These are phyloP conservation scores for Busseola fusca DNA, from an alignment of 2,888 invertebrate species.

Conservation along the genomic window DNA sequence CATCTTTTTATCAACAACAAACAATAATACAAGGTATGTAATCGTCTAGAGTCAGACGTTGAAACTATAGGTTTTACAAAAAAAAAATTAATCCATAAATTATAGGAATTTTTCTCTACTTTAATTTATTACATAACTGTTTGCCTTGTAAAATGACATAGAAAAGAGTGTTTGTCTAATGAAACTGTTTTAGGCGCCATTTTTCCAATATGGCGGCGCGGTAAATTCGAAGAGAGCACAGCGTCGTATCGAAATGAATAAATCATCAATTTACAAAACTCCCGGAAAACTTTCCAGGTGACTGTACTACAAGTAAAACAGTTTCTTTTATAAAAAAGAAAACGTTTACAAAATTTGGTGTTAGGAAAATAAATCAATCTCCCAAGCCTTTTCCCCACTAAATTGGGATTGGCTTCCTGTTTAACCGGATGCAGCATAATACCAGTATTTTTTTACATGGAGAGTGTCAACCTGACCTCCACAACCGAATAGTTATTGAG, in stretches of 20 bases:
- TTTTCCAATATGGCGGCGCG: not conserved
- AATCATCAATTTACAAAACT: not conserved
- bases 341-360: not conserved
- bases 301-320: not conserved
- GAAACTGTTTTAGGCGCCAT: not conserved
- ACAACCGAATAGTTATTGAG: not conserved
- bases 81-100: not conserved
- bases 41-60: not conserved
- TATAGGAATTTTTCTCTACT: not conserved
- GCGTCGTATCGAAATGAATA: not conserved
- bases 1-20: not conserved
- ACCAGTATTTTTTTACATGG: not conserved
- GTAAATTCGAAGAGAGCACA: not conserved
- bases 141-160: not conserved
- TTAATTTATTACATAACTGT: not conserved
- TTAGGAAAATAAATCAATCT: not conserved
- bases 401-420: not conserved
- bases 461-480: not conserved
- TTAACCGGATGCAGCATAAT: not conserved
- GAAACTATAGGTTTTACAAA: not conserved
- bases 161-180: not conserved
- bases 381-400: too few relatives aligned
- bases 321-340: not conserved
- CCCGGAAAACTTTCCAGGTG: not conserved
- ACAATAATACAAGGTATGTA: conserved; percentile 1